These are phyloP conservation scores for Cheilosia pagana DNA, from an alignment of 2,888 invertebrate genomes.

Conservation along the genomic window DNA sequence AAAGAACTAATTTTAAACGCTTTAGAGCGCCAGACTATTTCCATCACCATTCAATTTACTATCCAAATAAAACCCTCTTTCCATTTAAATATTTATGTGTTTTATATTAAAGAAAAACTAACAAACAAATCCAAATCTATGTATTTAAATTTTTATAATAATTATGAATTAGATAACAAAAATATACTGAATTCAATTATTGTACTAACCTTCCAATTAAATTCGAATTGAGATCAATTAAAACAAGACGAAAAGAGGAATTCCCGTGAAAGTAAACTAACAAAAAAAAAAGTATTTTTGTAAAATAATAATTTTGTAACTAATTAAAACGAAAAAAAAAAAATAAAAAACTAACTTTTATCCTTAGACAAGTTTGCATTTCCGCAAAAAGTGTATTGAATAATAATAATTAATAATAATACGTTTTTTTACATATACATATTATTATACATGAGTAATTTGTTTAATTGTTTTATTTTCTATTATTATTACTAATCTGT, in stretches of 20 bases:
- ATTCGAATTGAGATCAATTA: conserved; percentile 72
- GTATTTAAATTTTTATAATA: conserved; percentile 42
- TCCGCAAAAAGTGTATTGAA: conserved; percentile 60
- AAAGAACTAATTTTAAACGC: conserved; percentile 41
- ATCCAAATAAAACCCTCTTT: conserved; percentile 32
- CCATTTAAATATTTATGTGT: conserved; percentile 56
- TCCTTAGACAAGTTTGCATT: conserved; percentile 53
- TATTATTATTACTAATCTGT: conserved; percentile 62
- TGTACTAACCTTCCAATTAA: conserved; percentile 52
- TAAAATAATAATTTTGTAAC: conserved; percentile 69
- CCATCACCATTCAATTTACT: conserved; percentile 63
- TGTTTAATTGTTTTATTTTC: conserved; percentile 56
- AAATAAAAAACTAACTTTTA: conserved; percentile 54
- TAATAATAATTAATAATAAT: conserved; percentile 32
- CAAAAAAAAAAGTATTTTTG: conserved; percentile 67
- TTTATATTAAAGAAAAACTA: conserved; percentile 21
- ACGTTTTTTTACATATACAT: conserved; percentile 58
- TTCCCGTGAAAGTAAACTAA: conserved; percentile 50
- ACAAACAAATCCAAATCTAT: conserved; percentile 29
- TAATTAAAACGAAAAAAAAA: conserved; percentile 27
- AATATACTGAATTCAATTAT: conserved; percentile 73
- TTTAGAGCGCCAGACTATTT: conserved; percentile 62
- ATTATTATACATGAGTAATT: conserved; percentile 34
- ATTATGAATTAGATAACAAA: conserved; percentile 71
- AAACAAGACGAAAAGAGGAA: conserved; percentile 8